Evolutionary conservation across 2,888 invertebrate species (phyloP).

Genomic region (Luffia ferchaultella): DNA sequence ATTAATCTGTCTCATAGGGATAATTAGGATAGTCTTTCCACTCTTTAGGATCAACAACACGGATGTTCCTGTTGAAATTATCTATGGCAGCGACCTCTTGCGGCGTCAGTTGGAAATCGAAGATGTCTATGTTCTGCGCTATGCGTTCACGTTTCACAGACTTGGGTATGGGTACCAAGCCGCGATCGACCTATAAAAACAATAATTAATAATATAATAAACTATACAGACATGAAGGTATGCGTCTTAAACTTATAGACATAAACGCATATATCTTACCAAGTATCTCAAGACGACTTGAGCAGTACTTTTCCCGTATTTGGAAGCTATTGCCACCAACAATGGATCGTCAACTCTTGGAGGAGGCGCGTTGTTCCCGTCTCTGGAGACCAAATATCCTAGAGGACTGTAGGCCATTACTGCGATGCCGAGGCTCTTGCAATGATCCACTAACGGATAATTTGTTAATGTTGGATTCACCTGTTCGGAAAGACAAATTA

Average conservation of each 20-base stretch:
- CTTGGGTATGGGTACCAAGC: constrained; percentile 65
- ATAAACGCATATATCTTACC: constrained; percentile 39
- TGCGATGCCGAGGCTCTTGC: constrained; percentile 70
- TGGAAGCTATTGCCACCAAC: constrained; percentile 62
- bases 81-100: constrained; percentile 58
- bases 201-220: neutral
- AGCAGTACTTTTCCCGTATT: constrained; percentile 69
- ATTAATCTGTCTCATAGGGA: constrained; percentile 12
- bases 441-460: constrained; percentile 70
- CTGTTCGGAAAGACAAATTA: constrained; percentile 25
- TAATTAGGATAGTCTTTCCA: constrained; percentile 15
- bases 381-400: constrained; percentile 36
- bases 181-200: constrained; percentile 51
- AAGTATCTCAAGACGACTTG: constrained; percentile 72
- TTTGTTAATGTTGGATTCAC: constrained; percentile 74
- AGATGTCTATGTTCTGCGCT: constrained; percentile 60
- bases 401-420: constrained; percentile 78
- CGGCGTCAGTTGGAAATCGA: constrained; percentile 59
- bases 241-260: neutral
- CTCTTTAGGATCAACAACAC: constrained; percentile 16
- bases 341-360: constrained; percentile 62
- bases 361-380: constrained; percentile 38
- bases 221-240: neutral
- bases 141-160: constrained; percentile 60
- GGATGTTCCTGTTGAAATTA: constrained; percentile 41